phyloP scores from a whole-genome alignment of 2,888 invertebrate genomes.

The Metallyticus violacea region DNA sequence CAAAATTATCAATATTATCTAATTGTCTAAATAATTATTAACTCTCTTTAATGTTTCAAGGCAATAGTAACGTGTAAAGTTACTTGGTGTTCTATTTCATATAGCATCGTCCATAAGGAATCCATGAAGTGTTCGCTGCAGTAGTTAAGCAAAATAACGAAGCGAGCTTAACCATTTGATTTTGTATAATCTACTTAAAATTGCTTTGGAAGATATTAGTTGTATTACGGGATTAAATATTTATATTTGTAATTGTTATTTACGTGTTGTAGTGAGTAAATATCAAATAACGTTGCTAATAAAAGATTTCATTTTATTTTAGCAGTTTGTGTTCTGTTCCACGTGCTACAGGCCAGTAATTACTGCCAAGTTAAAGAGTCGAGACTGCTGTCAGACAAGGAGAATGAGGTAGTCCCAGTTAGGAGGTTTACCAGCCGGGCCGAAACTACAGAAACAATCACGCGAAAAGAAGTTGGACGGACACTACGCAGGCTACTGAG shows the following conservation, averaged over 20 bases:
- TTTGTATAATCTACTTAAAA: too few species aligned
- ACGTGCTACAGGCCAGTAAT: not conserved
- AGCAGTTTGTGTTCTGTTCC: not conserved
- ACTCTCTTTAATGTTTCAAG: too few species aligned
- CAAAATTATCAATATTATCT: too few species aligned
- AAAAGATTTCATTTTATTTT: not conserved
- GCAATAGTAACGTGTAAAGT: too few species aligned
- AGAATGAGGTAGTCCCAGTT: not conserved
- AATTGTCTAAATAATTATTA: too few species aligned
- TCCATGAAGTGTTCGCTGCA: too few species aligned
- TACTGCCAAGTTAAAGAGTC: not conserved
- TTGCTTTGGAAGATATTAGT: too few species aligned
- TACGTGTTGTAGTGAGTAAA: not conserved
- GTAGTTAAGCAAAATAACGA: too few species aligned
- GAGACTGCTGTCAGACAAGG: not conserved
- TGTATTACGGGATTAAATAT: too few species aligned
- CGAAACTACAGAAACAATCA: not conserved
- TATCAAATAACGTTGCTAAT: not conserved
- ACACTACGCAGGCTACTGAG: not conserved
- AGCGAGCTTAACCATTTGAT: too few species aligned
- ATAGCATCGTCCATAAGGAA: too few species aligned
- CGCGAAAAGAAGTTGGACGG: not conserved
- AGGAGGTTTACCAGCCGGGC: not conserved
- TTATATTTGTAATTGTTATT: not conserved
- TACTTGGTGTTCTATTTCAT: too few species aligned